phyloP scores from a whole-genome alignment of 2,888 invertebrate genomes.

The Coleophora deauratella region DNA sequence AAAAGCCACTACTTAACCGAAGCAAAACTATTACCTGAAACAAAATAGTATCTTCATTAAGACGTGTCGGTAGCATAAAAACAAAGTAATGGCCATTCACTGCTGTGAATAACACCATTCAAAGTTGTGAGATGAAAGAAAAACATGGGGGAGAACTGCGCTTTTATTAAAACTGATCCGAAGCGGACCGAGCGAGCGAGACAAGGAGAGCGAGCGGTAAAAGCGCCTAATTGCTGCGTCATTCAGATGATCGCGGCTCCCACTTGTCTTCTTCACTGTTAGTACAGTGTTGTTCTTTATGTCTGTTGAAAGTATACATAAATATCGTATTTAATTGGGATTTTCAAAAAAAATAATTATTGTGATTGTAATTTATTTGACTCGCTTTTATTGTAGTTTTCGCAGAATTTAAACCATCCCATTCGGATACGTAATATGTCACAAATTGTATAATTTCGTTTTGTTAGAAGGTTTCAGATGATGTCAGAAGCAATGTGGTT shows the following conservation, averaged over 20 bases:
- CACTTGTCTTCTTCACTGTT: conserved; percentile 66
- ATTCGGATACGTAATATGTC: no score
- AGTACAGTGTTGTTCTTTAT: conserved; percentile 33
- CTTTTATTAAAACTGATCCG: conserved; percentile 72
- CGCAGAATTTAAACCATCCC: no score
- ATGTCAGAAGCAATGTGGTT: no score
- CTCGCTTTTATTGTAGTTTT: no score
- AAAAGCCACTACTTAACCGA: no score
- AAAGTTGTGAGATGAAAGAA: conserved; percentile 66
- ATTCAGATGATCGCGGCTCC: conserved; percentile 66
- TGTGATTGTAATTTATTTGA: no score
- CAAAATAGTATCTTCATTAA: conserved; percentile 26
- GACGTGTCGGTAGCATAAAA: conserved; percentile 14
- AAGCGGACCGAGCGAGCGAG: no score
- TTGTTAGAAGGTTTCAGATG: no score
- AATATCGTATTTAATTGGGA: no score
- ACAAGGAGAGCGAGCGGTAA: conserved; percentile 27
- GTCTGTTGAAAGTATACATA: no score
- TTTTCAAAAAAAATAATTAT: no score
- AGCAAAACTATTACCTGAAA: conserved; percentile 47
- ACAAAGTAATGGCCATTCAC: conserved; percentile 23
- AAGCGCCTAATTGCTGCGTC: conserved; percentile 70
- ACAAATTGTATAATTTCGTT: no score
- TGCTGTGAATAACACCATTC: conserved; percentile 56
- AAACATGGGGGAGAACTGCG: conserved; percentile 66